Conservation (phyloP, 2,888 invertebrate genomes). For the Sphecodes monilicornis region DNA sequence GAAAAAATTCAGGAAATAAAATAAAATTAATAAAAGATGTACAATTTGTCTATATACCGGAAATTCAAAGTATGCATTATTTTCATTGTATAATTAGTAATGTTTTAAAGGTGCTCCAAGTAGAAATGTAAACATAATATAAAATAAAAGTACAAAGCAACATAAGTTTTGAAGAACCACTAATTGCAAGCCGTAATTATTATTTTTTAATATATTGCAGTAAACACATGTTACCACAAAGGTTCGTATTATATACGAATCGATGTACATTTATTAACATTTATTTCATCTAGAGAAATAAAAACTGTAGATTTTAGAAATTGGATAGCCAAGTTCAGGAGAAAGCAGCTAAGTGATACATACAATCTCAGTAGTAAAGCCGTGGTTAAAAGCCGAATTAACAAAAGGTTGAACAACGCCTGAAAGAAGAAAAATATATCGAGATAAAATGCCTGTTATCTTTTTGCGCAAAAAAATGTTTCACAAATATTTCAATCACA, state of each 20-base stretch:
- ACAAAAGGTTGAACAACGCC: conserved; percentile 32
- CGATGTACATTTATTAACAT: not conserved
- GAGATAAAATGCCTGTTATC: conserved; percentile 15
- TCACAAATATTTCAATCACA: not conserved
- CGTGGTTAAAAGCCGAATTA: conserved; percentile 41
- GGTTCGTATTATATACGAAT: not conserved
- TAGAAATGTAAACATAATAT: not conserved
- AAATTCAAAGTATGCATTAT: not conserved
- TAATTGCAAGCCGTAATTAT: conserved; percentile 1
- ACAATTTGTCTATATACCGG: not conserved
- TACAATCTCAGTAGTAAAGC: conserved; percentile 35
- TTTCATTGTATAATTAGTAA: conserved; percentile 1
- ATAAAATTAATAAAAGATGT: not conserved
- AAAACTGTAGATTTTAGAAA: not conserved
- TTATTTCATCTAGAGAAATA: not conserved
- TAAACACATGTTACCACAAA: not conserved
- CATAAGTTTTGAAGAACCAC: not conserved
- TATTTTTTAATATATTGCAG: not conserved
- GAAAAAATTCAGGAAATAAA: not conserved
- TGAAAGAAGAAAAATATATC: conserved; percentile 35
- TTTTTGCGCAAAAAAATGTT: not conserved
- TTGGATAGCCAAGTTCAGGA: not conserved
- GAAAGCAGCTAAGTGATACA: conserved; percentile 26
- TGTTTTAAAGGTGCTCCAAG: not conserved
- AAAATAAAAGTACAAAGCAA: not conserved